Evolutionary conservation across 2,113 vertebrate genomes (phyloP).

Genomic region (Eonycteris spelaea): DNA sequence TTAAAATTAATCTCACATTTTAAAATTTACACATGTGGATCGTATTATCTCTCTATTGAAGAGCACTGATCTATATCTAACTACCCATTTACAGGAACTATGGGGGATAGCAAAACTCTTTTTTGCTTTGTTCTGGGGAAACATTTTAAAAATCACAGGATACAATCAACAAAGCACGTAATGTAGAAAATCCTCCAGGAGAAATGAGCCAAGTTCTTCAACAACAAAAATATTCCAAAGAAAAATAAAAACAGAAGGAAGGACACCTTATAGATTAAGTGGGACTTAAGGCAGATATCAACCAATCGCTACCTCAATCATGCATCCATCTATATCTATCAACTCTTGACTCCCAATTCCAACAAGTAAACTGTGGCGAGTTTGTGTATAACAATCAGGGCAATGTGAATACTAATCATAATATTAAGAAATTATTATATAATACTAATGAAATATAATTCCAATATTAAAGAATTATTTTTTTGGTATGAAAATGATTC

Average conservation of each 20-base stretch:
- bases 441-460: no score
- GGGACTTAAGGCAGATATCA: neutral
- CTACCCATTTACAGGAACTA: neutral
- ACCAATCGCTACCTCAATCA: neutral
- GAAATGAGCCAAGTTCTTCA: conserved; percentile 6
- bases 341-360: conserved; percentile 15
- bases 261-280: neutral
- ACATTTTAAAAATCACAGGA: neutral
- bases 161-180: neutral
- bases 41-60: neutral
- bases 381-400: neutral
- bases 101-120: neutral
- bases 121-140: neutral
- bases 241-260: neutral
- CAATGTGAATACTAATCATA: conserved; percentile 11
- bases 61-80: neutral
- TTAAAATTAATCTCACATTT: neutral
- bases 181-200: neutral
- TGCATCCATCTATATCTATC: neutral
- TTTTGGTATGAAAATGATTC: neutral
- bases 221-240: neutral
- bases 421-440: neutral
- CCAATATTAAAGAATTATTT: neutral
- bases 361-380: neutral
- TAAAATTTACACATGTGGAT: neutral